Conservation (phyloP, 1,140 invertebrate genomes). For the Microplitis mediator region DNA sequence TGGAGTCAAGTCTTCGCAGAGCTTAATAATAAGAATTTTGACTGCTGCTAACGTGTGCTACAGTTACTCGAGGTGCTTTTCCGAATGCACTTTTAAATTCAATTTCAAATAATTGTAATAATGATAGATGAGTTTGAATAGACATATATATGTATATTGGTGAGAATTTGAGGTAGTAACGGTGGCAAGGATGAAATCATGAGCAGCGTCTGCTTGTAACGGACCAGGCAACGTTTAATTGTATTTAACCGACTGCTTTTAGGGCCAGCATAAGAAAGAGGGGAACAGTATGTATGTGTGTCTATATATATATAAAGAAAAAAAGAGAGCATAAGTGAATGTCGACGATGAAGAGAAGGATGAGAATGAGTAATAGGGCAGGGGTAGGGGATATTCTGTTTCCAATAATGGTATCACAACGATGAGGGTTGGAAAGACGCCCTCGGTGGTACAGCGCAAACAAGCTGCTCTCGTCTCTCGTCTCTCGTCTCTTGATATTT, state of each 20-base stretch:
- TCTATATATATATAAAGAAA: neutral
- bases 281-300: neutral
- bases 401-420: slow-evolving; percentile 19
- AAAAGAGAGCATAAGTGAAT: neutral
- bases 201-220: neutral
- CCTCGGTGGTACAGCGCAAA: slow-evolving; percentile 12
- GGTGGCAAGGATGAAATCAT: neutral
- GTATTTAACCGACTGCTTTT: slow-evolving; percentile 20
- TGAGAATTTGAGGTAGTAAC: neutral
- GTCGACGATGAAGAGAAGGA: neutral
- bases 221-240: slow-evolving; percentile 11
- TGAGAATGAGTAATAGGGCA: too few species aligned
- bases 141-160: too few species aligned
- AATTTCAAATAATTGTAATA: too few species aligned
- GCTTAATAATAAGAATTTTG: too few species aligned
- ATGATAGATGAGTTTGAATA: too few species aligned
- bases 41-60: too few species aligned
- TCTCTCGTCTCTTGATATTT: neutral
- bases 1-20: too few species aligned
- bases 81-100: too few species aligned
- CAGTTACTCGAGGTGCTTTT: too few species aligned
- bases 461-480: slow-evolving; percentile 4
- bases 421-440: slow-evolving; percentile 5
- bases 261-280: neutral
- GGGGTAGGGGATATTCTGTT: neutral